Base-by-base conservation (phyloP, 2,888 invertebrate genomes). In the Seira ritae region DNA sequence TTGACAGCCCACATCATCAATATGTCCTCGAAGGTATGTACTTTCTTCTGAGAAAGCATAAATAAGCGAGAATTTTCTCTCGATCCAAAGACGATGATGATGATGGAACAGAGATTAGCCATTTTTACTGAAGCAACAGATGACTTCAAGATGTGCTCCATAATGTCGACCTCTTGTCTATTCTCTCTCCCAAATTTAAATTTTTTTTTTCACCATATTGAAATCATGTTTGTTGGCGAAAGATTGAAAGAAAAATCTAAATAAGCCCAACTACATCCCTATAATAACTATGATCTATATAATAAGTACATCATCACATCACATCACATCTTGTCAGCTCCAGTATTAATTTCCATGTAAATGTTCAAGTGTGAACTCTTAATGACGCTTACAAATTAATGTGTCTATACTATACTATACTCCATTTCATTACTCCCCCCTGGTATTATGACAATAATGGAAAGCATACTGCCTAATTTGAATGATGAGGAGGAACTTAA, bases 111-210 rank as follows among this genome's bases (percentile, higher is more conserved):
- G n/a, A n/a, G n/a, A n/a, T n/a, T n/a, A n/a, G n/a, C n/a, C 46
- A 60, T 65, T 74, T 42, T 80, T 72, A 37, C 46, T 0, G 12
- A 20, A 69, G 22, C 70, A 68, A 75, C 74, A 80, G 74, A 80
- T 80, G 80, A 80, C 74, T 74, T 80, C 80, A 80, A 80, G 80
- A 80, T 80, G 80, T 68, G 42, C 4, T 4, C 10, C 15, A 62
- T 1, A 62, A 6, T 1, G 17, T 3, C 23, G 31, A 31, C 2
- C 31, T 31, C 20, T 62, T 17, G 1, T 4, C 17, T n/a, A 60
- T 19, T 3, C 62, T 20, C 19, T 67, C 15, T 24, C 19, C 67
- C 12, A 67, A 22, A 37, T 4, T 46, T 69, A 68, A 68, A 65
- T 46, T 65, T 65, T 46, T 66, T 22, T 46, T 12, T 60, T 76